Base-by-base conservation (phyloP, 1,140 invertebrate species). In the Calephelis virginiensis region DNA sequence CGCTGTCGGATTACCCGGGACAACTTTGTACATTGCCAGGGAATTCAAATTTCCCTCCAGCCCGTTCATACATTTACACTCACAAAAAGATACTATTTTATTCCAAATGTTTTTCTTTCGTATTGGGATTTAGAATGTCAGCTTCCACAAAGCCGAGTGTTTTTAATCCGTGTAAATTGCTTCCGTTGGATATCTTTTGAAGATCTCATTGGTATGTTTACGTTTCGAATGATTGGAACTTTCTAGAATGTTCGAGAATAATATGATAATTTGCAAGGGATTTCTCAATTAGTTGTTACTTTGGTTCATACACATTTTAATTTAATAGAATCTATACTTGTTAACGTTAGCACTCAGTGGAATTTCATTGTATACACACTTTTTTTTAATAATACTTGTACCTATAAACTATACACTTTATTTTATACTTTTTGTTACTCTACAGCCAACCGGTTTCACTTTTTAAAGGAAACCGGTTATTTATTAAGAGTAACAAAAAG, bases 1-100 rank as follows among this genome's bases (percentile, higher is more conserved):
- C 13, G 60, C 68, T 70, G 68, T 70, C 68, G 68, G 68, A 70
- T 70, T 70, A 70, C 49, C 13, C 49, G 64, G 37, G 47, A 63
- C 40, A 43, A 62, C 11, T 17, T 43, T 14, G 38, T 61, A 61
- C 61, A 61, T 17, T 46, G 61, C 40, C 37, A 8, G 60, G 40
- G 43, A 62, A 62, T 68, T 63, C 66, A 68, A 63, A 68, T 68
- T 66, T 66, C 59, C 53, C 46, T 62, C 61, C 61, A 62, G 17
- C 61, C 28, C 53, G 53, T 45, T 62, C 61, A 62, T 45, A 62
- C 53, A 59, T 59, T 62, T 46, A 47, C 61, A 47, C 61, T 62
- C 61, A 62, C 38, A 45, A 47, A 47, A 62, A 62, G 43, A 62
- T 61, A 43, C 60, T 47, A 13, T 43, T 62, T 62, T 62, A 28